A percentile compares a stretch with the other conserved stretches of the same genome.
Evolutionary conservation across 2,888 invertebrate genomes (phyloP).

Genomic region (Pherbina coryleti): DNA sequence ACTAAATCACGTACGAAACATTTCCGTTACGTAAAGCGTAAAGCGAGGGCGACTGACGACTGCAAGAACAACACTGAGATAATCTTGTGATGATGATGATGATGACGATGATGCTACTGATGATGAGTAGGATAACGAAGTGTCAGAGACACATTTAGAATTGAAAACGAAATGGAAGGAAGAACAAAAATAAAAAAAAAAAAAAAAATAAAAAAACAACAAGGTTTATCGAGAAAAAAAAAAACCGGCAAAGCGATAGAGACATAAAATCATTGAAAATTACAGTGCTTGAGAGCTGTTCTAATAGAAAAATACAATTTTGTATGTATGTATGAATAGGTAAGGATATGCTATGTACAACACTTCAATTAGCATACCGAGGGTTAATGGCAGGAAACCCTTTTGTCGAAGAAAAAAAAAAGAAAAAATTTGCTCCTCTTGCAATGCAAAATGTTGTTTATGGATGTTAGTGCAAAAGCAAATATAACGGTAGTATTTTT

Average conservation of each 20-base stretch:
- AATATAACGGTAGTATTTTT: not conserved
- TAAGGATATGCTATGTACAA: too few relatives aligned
- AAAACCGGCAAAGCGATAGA: not conserved
- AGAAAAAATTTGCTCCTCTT: not conserved
- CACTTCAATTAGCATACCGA: too few relatives aligned
- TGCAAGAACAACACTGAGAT: not conserved
- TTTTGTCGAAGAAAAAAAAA: not conserved
- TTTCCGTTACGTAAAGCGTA: conserved; percentile 57
- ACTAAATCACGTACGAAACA: conserved; percentile 66
- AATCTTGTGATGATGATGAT: not conserved
- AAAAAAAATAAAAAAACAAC: not conserved
- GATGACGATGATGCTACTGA: conserved; percentile 46
- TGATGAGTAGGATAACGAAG: conserved; percentile 47
- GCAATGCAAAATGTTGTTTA: not conserved
- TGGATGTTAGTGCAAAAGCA: not conserved
- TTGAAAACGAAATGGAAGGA: conserved; percentile 63
- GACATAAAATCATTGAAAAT: conserved; percentile 8
- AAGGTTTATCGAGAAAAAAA: not conserved
- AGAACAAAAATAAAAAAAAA: not conserved
- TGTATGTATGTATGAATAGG: too few relatives aligned
- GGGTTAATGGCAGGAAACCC: too few relatives aligned
- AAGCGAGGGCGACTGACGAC: conserved; percentile 42
- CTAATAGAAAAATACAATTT: too few relatives aligned
- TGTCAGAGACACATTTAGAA: conserved; percentile 54
- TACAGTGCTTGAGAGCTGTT: not conserved